These are phyloP conservation scores for Ceryle rudis DNA, from an alignment of 2,797 vertebrate genomes.

Conservation along the genomic window DNA sequence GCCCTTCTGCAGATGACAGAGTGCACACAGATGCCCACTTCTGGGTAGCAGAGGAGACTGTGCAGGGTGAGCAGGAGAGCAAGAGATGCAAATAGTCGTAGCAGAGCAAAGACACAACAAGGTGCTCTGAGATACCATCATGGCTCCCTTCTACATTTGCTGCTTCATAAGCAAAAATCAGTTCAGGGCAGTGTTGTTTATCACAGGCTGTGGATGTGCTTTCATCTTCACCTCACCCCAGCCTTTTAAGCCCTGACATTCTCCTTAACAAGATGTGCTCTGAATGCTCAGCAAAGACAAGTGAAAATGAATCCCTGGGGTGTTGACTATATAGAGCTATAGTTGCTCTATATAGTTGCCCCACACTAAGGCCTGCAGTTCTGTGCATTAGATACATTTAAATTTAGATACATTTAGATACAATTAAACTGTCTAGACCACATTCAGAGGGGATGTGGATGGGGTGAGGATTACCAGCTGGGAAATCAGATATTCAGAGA, in stretches of 20 bases:
- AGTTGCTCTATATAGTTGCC: no score
- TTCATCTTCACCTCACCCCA: background rate
- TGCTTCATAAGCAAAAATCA: background rate
- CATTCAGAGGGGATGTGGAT: background rate
- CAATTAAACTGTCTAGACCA: slow-evolving; percentile 45
- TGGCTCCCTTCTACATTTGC: background rate
- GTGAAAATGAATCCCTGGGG: background rate
- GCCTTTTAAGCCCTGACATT: background rate
- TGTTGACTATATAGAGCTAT: no score
- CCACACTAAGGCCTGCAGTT: no score
- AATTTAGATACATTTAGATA: no score
- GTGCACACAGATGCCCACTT: accelerated
- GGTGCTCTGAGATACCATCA: accelerated
- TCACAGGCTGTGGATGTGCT: background rate
- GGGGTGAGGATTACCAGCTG: background rate
- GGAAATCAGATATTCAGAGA: slow-evolving; percentile 11
- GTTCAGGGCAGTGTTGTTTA: accelerated
- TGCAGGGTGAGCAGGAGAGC: background rate
- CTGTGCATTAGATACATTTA: no score
- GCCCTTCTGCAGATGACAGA: background rate
- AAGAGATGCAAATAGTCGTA: background rate
- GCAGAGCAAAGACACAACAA: background rate
- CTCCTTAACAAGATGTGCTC: background rate
- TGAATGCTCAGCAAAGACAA: background rate
- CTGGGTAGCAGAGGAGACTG: accelerated